Conservation (phyloP, 2,113 vertebrate species). For the Melanerpes aurifrons region DNA sequence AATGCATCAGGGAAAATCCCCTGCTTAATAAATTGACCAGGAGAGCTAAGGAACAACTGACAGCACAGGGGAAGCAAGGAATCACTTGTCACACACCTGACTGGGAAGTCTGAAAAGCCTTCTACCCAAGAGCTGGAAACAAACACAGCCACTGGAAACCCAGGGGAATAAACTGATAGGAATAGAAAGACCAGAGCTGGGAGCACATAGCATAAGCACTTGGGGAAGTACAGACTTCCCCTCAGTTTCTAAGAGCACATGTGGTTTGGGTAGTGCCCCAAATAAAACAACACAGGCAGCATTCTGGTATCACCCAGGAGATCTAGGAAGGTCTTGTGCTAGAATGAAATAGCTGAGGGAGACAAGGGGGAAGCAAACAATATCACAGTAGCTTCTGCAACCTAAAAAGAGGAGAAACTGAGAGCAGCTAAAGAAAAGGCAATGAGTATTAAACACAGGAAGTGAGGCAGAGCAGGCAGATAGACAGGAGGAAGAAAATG, state of each 20-base stretch:
- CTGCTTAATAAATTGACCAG: not conserved
- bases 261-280: not conserved
- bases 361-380: not conserved
- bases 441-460: not conserved
- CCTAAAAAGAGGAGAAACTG: not conserved
- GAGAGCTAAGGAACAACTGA: not conserved
- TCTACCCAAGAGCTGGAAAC: not conserved
- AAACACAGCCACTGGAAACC: not conserved
- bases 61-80: not conserved
- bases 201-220: not conserved
- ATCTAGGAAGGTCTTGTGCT: not conserved
- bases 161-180: not conserved
- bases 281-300: not conserved
- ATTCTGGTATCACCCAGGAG: not conserved
- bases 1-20: not conserved
- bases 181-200: not conserved
- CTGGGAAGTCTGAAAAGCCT: not conserved
- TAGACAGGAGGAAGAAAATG: not conserved
- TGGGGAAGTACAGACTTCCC: not conserved
- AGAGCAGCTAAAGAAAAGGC: not conserved
- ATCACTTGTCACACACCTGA: not conserved
- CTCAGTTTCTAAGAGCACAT: not conserved
- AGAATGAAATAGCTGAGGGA: not conserved
- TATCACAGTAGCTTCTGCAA: not conserved
- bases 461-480: not conserved